Base-by-base conservation (phyloP, 1,140 invertebrate genomes). In the Danaus plexippus region DNA sequence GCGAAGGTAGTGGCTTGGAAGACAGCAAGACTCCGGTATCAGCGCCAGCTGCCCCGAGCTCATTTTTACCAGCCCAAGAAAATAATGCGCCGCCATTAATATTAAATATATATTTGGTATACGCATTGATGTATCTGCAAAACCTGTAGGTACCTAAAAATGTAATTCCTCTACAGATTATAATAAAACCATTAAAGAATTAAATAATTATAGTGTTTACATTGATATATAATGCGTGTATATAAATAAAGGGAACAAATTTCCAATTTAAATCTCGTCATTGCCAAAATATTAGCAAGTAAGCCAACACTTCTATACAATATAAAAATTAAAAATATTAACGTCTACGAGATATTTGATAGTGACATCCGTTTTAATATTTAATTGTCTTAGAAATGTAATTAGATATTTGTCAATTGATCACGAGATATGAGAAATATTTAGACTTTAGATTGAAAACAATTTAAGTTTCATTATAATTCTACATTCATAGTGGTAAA, bases 1-100 rank as follows among this genome's bases (percentile, higher is more conserved):
- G 59, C 2, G 83, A 86, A 64, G 83, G 83, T n/a, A 86, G 83
- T 51, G 83, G 83, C 0, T 73, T 81, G 22, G 80, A 83, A 32
- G 77, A 81, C 12, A 48, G 66, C 5, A 74, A 67, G 18, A 52
- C 67, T 40, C 69, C 67, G 48, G 63, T 73, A 10, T 72, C 77
- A 5, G 73, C 74, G 2, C 82, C 82, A 2, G 79, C 80, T 0
- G 75, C 73, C 0, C 82, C 82, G 1, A 85, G 82, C 61, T 80
- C 82, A 10, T 82, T 59, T 54, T 61, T 84, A 9, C 82, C 82
- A 15, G 77, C 80, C 7, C 64, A 77, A 44, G 69, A 77, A 57
- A 85, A 78, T 53, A 68, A 63, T 40, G 71, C 73, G 3, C 43
- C 54, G 46, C 9, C 46, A 11, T 4, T 66, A 41, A 47, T 59